Conservation (phyloP, 1,140 invertebrate species). For the Stegodyphus dumicola region DNA sequence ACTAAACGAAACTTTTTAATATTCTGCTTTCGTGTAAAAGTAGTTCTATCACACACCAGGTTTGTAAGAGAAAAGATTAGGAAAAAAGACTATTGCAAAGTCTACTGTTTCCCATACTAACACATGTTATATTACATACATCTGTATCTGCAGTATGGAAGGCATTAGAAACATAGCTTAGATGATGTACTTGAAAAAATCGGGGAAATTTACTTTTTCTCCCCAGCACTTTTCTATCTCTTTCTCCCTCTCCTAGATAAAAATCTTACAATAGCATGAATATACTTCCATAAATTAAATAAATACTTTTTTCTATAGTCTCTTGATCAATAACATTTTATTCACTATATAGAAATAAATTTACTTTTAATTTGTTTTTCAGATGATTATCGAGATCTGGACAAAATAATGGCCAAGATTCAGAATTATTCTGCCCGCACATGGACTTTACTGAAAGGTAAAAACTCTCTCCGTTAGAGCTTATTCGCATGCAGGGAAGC, state of each 20-base stretch:
- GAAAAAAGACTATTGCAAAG: no score
- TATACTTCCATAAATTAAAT: not conserved
- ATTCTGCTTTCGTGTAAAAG: no score
- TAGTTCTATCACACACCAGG: no score
- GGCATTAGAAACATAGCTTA: no score
- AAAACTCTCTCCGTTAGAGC: not conserved
- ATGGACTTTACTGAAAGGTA: slow-evolving; percentile 42
- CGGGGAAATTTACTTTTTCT: not conserved
- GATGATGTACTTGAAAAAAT: not conserved
- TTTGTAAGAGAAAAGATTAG: no score
- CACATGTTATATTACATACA: no score
- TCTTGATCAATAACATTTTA: not conserved
- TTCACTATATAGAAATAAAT: not conserved
- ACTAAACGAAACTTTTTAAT: no score
- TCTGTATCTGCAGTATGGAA: no score
- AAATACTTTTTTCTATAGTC: not conserved
- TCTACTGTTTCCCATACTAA: no score
- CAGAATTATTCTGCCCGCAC: slow-evolving; percentile 25
- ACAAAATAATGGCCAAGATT: slow-evolving; percentile 21
- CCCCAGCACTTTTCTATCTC: no score
- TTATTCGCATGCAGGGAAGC: not conserved
- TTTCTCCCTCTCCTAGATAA: not conserved
- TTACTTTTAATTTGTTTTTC: slow-evolving; percentile 23
- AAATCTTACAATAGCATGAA: not conserved
- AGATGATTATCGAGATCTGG: slow-evolving; percentile 41